phyloP scores from a whole-genome alignment of 2,888 invertebrate species.

The Shargacucullia verbasci region DNA sequence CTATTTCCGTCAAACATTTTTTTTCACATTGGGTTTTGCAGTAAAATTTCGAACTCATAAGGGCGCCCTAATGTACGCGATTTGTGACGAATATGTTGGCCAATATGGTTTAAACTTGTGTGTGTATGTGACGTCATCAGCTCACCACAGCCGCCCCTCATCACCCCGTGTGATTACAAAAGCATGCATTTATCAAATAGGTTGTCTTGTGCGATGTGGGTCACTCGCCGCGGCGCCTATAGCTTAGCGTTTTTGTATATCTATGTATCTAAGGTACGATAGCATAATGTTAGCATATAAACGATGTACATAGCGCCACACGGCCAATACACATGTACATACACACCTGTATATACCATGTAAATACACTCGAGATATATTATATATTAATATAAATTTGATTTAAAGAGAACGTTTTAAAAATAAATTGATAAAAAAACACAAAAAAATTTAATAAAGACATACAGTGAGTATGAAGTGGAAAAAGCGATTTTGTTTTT shows the following conservation, averaged over 20 bases:
- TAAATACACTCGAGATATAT: constrained; percentile 84
- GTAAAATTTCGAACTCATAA: too few relatives aligned
- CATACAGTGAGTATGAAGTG: constrained; percentile 87
- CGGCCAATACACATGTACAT: constrained; percentile 54
- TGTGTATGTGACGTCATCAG: constrained; percentile 8
- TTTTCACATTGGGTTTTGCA: not conserved
- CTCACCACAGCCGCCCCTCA: constrained; percentile 7
- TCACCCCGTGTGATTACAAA: constrained; percentile 12
- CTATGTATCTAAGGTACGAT: constrained; percentile 58
- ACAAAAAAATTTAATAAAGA: constrained; percentile 84
- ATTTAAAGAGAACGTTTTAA: constrained; percentile 85
- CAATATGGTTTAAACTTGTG: not conserved
- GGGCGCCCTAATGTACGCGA: constrained; percentile 1
- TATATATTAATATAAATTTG: constrained; percentile 84
- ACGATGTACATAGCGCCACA: constrained; percentile 74
- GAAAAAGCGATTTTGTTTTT: constrained; percentile 81
- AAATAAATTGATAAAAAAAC: constrained; percentile 80
- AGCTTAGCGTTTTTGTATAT: constrained; percentile 62
- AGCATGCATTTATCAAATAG: constrained; percentile 52
- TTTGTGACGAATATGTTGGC: constrained; percentile 40
- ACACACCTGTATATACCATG: constrained; percentile 80
- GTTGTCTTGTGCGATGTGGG: constrained; percentile 38
- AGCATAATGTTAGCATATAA: constrained; percentile 54
- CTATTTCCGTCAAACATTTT: not conserved
- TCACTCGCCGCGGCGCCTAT: constrained; percentile 46